phyloP scores from a whole-genome alignment of 2,113 vertebrate species.

The Rhea americana region DNA sequence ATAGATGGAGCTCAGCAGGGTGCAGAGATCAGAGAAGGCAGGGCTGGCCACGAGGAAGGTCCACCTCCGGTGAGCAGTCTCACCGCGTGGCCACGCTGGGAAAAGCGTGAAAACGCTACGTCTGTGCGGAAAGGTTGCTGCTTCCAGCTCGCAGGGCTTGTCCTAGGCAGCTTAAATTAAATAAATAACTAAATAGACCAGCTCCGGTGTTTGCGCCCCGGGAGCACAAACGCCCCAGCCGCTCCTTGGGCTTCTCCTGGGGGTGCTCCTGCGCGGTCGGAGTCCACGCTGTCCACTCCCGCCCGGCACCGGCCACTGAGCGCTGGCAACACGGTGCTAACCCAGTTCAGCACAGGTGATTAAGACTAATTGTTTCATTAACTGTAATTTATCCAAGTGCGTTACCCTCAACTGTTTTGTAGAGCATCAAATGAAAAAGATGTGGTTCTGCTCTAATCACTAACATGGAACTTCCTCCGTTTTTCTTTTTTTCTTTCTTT shows the following conservation, averaged over 20 bases:
- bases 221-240: too few relatives aligned
- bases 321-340: not conserved
- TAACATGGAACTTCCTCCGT: not conserved
- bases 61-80: conserved; percentile 75
- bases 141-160: conserved; percentile 48
- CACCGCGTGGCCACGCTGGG: conserved; percentile 71
- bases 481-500: not conserved
- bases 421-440: conserved; percentile 1
- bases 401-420: conserved; percentile 1
- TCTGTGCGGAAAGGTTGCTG: conserved; percentile 65
- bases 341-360: not conserved
- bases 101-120: conserved; percentile 73
- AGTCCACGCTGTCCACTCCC: not conserved
- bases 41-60: conserved; percentile 73
- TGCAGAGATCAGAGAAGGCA: conserved; percentile 74
- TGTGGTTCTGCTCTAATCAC: not conserved
- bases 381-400: conserved; percentile 23
- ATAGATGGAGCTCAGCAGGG: conserved; percentile 72
- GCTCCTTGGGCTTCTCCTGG: not conserved
- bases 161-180: not conserved
- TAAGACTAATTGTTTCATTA: conserved; percentile 29
- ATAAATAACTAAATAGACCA: too few relatives aligned
- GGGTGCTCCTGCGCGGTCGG: not conserved
- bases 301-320: not conserved
- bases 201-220: too few relatives aligned